Conservation (phyloP, 2,113 vertebrate genomes). For the Takifugu bimaculatus region DNA sequence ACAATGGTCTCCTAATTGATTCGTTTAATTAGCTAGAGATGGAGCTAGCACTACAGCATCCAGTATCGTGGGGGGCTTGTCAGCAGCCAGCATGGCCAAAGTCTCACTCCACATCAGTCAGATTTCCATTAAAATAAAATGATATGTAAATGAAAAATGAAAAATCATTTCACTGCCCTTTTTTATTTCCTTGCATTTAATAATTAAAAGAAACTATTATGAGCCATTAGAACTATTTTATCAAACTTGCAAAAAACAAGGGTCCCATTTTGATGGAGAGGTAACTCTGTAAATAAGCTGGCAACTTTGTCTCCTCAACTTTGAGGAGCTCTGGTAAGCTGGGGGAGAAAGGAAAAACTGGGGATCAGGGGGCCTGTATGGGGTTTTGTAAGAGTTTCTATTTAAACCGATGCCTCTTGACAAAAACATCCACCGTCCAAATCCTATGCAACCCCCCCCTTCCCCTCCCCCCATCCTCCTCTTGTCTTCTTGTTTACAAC, state of each 20-base stretch:
- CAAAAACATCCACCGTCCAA: constrained; percentile 52
- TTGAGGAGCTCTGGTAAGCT: constrained; percentile 31
- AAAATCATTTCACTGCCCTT: constrained; percentile 26
- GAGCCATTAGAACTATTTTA: constrained; percentile 28
- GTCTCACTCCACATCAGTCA: constrained; percentile 76
- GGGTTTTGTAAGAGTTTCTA: constrained; percentile 61
- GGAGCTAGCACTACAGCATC: constrained; percentile 82
- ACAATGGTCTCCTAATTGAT: constrained; percentile 99
- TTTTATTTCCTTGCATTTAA: background rate
- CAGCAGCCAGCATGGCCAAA: constrained; percentile 56
- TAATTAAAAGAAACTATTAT: constrained; percentile 10
- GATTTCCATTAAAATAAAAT: constrained; percentile 75
- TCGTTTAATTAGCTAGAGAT: constrained; percentile 99
- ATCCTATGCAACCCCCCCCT: constrained; percentile 34
- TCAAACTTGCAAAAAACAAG: constrained; percentile 35
- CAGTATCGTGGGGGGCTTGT: constrained; percentile 74
- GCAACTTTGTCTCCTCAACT: constrained; percentile 28
- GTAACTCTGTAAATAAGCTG: constrained; percentile 40
- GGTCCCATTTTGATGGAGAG: constrained; percentile 49
- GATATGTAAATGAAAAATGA: constrained; percentile 76
- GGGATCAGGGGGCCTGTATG: constrained; percentile 35
- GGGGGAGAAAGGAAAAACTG: constrained; percentile 23
- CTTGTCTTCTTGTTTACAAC: constrained; percentile 45
- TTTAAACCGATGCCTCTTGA: constrained; percentile 59
- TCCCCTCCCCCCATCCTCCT: constrained; percentile 17